These are phyloP conservation scores for Slavum lentiscoides DNA, from an alignment of 2,888 invertebrate species.

Conservation along the genomic window DNA sequence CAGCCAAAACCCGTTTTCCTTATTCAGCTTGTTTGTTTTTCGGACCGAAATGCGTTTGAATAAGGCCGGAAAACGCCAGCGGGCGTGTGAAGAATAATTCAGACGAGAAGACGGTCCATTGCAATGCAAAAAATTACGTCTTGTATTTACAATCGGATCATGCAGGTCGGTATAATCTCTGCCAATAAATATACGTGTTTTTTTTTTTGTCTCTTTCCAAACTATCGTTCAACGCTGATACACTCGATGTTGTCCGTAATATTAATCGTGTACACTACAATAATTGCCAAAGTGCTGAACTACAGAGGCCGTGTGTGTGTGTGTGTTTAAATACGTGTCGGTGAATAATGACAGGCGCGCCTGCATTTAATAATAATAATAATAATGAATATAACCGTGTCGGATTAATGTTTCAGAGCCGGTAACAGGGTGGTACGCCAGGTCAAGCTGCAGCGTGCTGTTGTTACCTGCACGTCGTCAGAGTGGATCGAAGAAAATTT, in stretches of 20 bases:
- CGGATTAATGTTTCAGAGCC: slow-evolving; percentile 52
- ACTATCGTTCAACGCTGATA: neutral
- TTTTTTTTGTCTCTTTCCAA: neutral
- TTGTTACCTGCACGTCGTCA: neutral
- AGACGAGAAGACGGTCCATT: neutral
- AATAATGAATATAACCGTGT: slow-evolving; percentile 27
- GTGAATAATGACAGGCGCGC: slow-evolving; percentile 51
- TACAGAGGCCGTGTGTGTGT: neutral
- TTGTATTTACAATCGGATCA: neutral
- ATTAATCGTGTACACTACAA: neutral
- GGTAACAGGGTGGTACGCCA: slow-evolving; percentile 51
- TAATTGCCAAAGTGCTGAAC: slow-evolving; percentile 25
- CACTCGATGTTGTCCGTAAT: neutral
- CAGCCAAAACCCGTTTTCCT: slow-evolving; percentile 12
- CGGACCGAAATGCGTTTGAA: neutral
- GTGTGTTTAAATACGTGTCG: slow-evolving; percentile 41
- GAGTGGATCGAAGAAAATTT: slow-evolving; percentile 13
- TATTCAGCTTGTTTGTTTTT: slow-evolving; percentile 18
- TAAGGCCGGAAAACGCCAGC: neutral
- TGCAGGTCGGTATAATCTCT: neutral
- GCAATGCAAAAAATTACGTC: neutral
- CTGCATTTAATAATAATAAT: slow-evolving; percentile 40
- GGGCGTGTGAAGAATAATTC: neutral
- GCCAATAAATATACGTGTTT: neutral
- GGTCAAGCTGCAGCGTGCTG: slow-evolving; percentile 19